Conservation (phyloP, 2,797 vertebrate genomes). For the Sebastes nivosus region DNA sequence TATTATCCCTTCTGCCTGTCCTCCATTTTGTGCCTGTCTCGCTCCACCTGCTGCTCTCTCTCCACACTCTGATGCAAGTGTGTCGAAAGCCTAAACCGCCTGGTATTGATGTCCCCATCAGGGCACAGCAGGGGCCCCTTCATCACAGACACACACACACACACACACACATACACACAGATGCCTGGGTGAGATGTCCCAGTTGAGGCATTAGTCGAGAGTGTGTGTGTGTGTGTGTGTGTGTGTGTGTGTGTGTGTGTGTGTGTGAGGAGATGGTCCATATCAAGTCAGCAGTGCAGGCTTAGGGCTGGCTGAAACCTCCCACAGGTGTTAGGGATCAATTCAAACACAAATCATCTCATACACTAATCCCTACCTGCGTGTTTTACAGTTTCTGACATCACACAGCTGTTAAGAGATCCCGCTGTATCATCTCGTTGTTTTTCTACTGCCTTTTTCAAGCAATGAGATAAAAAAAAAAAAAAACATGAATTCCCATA, state of each 20-base stretch:
- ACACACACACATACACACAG: conserved; percentile 47
- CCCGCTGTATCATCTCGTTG: conserved; percentile 4
- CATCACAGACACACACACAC: conserved; percentile 40
- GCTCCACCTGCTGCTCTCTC: conserved; percentile 71
- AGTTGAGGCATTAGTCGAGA: conserved; percentile 63
- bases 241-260: not conserved
- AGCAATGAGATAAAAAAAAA: conserved; percentile 9
- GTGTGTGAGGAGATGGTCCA: conserved; percentile 34
- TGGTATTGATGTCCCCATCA: conserved; percentile 79
- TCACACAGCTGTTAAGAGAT: conserved; percentile 45
- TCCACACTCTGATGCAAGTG: conserved; percentile 55
- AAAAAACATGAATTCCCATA: conserved; percentile 44
- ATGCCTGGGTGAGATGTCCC: conserved; percentile 73
- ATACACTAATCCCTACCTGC: conserved; percentile 42
- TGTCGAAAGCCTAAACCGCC: conserved; percentile 79
- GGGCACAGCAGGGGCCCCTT: conserved; percentile 78
- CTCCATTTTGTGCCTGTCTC: conserved; percentile 51
- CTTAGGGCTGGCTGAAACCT: conserved; percentile 48
- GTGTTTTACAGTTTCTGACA: conserved; percentile 41
- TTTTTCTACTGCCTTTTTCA: conserved; percentile 25
- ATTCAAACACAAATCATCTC: conserved; percentile 76
- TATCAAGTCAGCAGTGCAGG: conserved; percentile 58
- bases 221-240: not conserved
- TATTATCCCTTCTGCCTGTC: conserved; percentile 9
- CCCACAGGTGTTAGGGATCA: conserved; percentile 75